Evolutionary conservation across 92 coral and sea anemone species (phyloP).

Genomic region (Plumapathes pennacea): DNA sequence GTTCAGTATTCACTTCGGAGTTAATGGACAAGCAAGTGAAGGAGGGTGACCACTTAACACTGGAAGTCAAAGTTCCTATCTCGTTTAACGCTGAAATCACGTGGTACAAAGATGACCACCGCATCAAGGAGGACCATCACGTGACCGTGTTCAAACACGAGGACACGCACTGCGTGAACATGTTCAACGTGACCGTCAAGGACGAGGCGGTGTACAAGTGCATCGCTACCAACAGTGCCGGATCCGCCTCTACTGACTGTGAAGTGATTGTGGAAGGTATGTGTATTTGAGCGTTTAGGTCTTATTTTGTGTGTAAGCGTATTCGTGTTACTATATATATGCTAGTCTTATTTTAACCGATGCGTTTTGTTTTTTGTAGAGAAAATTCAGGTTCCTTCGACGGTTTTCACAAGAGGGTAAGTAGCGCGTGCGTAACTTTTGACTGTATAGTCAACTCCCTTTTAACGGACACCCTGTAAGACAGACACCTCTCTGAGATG

Average conservation of each 20-base stretch:
- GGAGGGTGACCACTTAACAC: constrained; percentile 77
- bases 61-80: constrained; percentile 80
- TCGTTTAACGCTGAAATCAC: constrained; percentile 75
- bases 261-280: constrained; percentile 86
- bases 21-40: constrained; percentile 83
- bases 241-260: constrained; percentile 75
- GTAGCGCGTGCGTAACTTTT: not conserved
- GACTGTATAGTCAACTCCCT: no score
- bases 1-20: constrained; percentile 65
- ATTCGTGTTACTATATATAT: not conserved
- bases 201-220: constrained; percentile 89
- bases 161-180: constrained; percentile 84
- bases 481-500: no score
- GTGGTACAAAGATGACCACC: constrained; percentile 88
- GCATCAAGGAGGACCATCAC: constrained; percentile 79
- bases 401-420: constrained; percentile 41
- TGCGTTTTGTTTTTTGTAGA: constrained; percentile 33
- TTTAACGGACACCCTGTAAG: no score
- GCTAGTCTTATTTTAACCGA: not conserved
- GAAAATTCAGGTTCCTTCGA: constrained; percentile 61
- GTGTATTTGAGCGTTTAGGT: not conserved
- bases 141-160: constrained; percentile 79
- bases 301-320: not conserved
- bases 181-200: constrained; percentile 73
- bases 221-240: constrained; percentile 78